Evolutionary conservation across 2,888 invertebrate species (phyloP), one percentile per base, ranked within the genome.

Genomic region (Agrotis exclamationis): DNA sequence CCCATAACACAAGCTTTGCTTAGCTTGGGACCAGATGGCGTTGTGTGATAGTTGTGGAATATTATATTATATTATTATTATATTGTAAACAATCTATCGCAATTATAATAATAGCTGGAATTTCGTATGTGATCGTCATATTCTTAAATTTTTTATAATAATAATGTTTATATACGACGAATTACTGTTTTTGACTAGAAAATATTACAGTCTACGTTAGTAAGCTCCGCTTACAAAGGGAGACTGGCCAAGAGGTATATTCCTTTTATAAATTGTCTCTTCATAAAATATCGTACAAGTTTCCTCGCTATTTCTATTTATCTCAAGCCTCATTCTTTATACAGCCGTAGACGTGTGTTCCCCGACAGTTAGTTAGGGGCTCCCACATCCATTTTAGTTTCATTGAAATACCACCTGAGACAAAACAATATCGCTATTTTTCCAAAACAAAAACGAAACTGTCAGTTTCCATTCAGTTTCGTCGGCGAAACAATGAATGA

Each of bases 401-500:
- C 63, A 65, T 60, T 71, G 68, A 67, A 79, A 79, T 69, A 79
- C 64, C 70, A 85, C 84, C 82, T 83, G 76, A 88, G 85, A 87
- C 87, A 89, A 89, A 89, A 88, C 86, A 87, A 86, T 85, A 86
- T 86, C 78, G 79, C 85, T 83, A 84, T 88, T 88, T 82, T 87
- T 89, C 84, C 71, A 76, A 85, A 89, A 89, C 79, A 88, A 89
- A 90, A 90, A 89, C 88, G 87, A 88, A 87, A 90, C 85, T 90
- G 90, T 88, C 86, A 84, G 83, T 80, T 81, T 77, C 80, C 86
- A 89, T 91, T 92, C 89, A 87, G 87, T 86, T 90, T 86, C 84
- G 80, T 79, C 84, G 69, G 82, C 85, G 86, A 92, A 93, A 94
- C 93, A 93, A 93, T 93, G 93, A 93, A 91, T 93, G 91, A 93